These are phyloP conservation scores for Austrofundulus limnaeus DNA, from an alignment of 2,113 vertebrate genomes.

Conservation along the genomic window DNA sequence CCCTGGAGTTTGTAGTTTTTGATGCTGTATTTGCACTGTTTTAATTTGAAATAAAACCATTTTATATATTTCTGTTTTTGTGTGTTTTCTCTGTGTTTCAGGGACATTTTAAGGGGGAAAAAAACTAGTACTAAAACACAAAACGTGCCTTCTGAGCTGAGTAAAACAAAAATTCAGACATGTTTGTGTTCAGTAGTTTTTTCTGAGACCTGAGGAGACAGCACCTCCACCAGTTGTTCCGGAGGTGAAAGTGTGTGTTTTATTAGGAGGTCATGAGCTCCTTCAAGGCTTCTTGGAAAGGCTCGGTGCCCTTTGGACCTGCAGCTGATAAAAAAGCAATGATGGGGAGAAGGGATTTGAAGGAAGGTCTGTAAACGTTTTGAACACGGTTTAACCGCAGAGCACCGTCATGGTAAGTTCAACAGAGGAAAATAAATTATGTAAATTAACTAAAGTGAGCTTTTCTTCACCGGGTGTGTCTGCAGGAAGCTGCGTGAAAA, in stretches of 20 bases:
- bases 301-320: conserved; percentile 59
- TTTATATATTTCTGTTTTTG: not conserved
- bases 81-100: too few species aligned
- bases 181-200: not conserved
- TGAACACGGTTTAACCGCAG: not conserved
- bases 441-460: not conserved
- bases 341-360: conserved; percentile 14
- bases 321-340: conserved; percentile 41
- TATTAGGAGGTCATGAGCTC: conserved; percentile 45
- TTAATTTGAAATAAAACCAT: conserved; percentile 13
- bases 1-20: too few species aligned
- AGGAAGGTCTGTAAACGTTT: not conserved
- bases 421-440: too few species aligned
- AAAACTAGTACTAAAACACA: too few species aligned
- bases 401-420: conserved; percentile 57
- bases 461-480: not conserved
- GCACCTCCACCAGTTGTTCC: not conserved
- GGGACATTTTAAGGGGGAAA: too few species aligned
- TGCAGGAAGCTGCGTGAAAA: not conserved
- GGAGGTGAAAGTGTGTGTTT: not conserved
- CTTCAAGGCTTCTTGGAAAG: conserved; percentile 34
- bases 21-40: not conserved
- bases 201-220: not conserved
- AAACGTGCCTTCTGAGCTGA: too few species aligned
- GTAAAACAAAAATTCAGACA: too few species aligned